Evolutionary conservation across 92 coral and sea anemone species (phyloP).

Genomic region (Zoanthus sansibaricus): DNA sequence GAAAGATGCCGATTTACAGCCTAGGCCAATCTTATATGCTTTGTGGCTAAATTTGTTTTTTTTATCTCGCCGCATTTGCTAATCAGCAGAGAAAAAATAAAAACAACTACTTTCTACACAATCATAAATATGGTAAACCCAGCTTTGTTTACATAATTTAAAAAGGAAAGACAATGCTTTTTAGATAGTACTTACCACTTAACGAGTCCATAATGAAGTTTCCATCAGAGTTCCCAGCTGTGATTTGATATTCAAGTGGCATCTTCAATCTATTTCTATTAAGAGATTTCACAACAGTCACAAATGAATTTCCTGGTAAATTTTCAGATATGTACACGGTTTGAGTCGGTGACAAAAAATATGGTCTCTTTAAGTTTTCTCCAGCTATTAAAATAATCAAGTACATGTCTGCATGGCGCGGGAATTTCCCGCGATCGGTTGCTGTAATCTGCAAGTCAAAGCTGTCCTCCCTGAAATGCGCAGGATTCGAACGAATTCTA

Average conservation of each 20-base stretch:
- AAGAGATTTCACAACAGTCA: conserved; percentile 76
- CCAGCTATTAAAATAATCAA: conserved; percentile 59
- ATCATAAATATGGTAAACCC: not conserved
- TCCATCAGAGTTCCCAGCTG: conserved; percentile 69
- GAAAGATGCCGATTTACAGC: too few relatives aligned
- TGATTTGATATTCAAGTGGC: conserved; percentile 63
- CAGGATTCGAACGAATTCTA: conserved; percentile 67
- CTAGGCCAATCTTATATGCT: too few relatives aligned
- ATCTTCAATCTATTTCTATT: conserved; percentile 22
- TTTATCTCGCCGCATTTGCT: too few relatives aligned
- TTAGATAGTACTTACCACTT: conserved; percentile 73
- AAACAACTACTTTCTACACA: not conserved
- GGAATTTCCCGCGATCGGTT: conserved; percentile 75
- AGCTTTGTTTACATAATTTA: conserved; percentile 9
- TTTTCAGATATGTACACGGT: conserved; percentile 74
- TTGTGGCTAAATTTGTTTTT: too few relatives aligned
- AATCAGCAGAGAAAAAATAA: not conserved
- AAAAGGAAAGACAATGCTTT: not conserved
- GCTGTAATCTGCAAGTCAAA: conserved; percentile 87
- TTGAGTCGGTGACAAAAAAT: conserved; percentile 66
- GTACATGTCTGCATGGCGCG: conserved; percentile 74
- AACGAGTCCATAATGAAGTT: conserved; percentile 73
- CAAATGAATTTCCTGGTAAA: conserved; percentile 75
- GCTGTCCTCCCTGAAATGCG: conserved; percentile 57
- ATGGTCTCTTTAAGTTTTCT: conserved; percentile 68